Evolutionary conservation across 2,113 vertebrate genomes (phyloP).

Genomic region (Coptodon bakossiorum): DNA sequence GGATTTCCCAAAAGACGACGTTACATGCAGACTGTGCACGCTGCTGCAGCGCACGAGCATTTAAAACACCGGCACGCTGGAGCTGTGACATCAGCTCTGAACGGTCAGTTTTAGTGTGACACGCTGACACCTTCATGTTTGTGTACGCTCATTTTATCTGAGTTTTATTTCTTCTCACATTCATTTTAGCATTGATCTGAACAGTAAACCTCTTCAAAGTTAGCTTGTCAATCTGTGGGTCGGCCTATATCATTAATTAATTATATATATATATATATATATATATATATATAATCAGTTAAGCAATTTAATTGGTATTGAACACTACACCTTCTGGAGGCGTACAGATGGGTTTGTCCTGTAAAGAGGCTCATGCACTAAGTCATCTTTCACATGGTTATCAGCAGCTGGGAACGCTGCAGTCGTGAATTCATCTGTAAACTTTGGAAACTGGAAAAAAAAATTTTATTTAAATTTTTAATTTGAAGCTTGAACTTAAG

Average conservation of each 20-base stretch:
- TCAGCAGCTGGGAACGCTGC: not conserved
- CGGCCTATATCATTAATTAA: fast-evolving
- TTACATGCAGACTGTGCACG: not conserved
- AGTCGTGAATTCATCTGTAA: not conserved
- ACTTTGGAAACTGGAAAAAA: not conserved
- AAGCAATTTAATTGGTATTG: not conserved
- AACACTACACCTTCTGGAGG: not conserved
- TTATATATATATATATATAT: too few relatives aligned
- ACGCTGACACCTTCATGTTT: not conserved
- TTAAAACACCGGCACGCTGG: not conserved
- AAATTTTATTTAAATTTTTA: not conserved
- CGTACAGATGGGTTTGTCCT: not conserved
- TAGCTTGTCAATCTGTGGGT: not conserved
- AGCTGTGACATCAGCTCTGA: not conserved
- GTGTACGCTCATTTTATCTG: not conserved
- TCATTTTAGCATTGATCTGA: not conserved
- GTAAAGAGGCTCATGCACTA: not conserved
- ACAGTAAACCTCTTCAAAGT: not conserved
- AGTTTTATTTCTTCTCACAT: not conserved
- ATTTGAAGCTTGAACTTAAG: not conserved
- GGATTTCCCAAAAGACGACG: not conserved
- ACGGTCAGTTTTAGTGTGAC: not conserved
- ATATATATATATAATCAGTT: not conserved
- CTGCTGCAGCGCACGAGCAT: not conserved
- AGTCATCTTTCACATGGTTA: not conserved